These are phyloP conservation scores for Magallana nippona DNA, from an alignment of 2,888 invertebrate species.

Conservation along the genomic window DNA sequence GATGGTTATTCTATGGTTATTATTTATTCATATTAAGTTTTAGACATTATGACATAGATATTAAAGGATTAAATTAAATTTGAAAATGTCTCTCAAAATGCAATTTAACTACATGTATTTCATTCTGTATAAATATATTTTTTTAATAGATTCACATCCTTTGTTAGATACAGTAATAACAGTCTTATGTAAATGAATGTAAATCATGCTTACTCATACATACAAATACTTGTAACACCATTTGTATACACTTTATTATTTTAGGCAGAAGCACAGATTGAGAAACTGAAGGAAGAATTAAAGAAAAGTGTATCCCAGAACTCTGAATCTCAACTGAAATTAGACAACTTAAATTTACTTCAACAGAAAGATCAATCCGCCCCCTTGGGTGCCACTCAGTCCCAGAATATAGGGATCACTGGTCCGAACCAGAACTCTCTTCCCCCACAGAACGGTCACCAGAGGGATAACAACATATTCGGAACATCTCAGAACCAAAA, in stretches of 20 bases:
- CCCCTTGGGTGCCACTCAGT: neutral
- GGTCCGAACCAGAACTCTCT: neutral
- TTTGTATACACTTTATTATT: neutral
- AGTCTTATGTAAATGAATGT: too few species aligned
- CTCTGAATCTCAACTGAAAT: slow-evolving; percentile 28
- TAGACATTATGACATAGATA: too few species aligned
- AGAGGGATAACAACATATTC: neutral
- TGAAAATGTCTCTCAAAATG: too few species aligned
- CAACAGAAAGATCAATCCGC: slow-evolving; percentile 21
- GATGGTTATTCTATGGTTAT: neutral
- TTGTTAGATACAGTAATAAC: too few species aligned
- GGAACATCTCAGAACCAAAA: neutral
- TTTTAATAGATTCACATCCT: too few species aligned
- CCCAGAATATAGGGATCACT: neutral
- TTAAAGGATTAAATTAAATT: too few species aligned
- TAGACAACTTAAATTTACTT: slow-evolving; percentile 27
- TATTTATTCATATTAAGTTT: neutral
- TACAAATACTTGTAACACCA: too few species aligned
- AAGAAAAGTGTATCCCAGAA: slow-evolving; percentile 20
- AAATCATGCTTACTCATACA: too few species aligned
- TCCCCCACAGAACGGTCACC: neutral
- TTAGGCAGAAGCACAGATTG: slow-evolving; percentile 36
- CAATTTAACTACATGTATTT: too few species aligned
- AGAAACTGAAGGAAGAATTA: slow-evolving; percentile 25
- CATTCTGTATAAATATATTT: too few species aligned